Base-by-base conservation (phyloP, 2,888 invertebrate species). In the Hetaerina titia region DNA sequence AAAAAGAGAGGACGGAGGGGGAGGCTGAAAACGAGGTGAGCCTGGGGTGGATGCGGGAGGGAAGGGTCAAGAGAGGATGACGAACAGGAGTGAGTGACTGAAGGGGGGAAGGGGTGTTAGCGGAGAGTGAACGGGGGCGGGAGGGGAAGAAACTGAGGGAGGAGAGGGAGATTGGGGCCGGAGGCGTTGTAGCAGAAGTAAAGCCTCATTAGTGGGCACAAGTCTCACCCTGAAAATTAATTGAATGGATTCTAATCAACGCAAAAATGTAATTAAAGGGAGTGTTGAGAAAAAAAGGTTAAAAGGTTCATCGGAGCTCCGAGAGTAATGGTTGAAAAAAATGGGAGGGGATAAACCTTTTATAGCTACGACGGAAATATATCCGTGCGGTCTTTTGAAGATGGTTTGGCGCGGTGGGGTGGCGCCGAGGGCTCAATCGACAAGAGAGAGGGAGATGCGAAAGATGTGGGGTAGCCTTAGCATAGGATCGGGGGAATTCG, bases 161-260 rank as follows among this genome's bases (percentile, higher is more conserved):
- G 69, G 7, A 69, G 7, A 69, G 69, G n/a, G 69, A 31, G 81
- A 25, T 25, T 25, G 81, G n/a, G 31, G 81, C 31, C 81, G 8
- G 63, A 90, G 90, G 90, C 90, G 63, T 31, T n/a, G 63, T 60
- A 31, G 25, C 31, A 63, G 63, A 22, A 74, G 69, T n/a, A 56
- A 92, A 92, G 64, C 92, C 92, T 92, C 92, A 92, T 92, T 92
- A 92, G 92, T 92, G 92, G 92, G 92, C 69, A 74, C 57, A 64
- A 31, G 90, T 64, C 90, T 45, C 90, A 92, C 92, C 92, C 69
- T 92, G 92, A 74, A 92, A 92, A 69, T 92, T 92, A 92, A 92
- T 92, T 92, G 69, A 92, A 92, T 69, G 92, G 92, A 69, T 92
- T 92, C 92, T 92, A 92, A 92, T 92, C 92, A 92, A 92, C 92